These are phyloP conservation scores for Diacarnus erythraeanus DNA, from an alignment of 37 sponge, comb jelly and placozoan species.

Conservation along the genomic window DNA sequence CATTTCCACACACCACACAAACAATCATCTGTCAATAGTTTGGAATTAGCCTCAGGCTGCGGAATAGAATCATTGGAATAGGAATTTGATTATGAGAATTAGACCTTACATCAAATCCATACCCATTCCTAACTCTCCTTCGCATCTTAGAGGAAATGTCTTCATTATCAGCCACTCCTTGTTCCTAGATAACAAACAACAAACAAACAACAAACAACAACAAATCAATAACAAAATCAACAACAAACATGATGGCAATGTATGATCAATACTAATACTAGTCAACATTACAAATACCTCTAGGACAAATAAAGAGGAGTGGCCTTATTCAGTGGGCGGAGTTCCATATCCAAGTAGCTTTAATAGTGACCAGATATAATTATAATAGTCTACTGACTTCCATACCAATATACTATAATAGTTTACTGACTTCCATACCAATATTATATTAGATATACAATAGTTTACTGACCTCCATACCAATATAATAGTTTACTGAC, in stretches of 20 bases:
- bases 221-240: background rate
- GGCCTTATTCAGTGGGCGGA: no score
- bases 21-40: constrained; percentile 16
- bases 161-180: constrained; percentile 1
- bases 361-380: no score
- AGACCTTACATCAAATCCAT: constrained; percentile 73
- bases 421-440: no score
- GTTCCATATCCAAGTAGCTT: no score
- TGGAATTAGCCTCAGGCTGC: constrained; percentile 24
- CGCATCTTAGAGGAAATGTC: constrained; percentile 76
- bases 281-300: no score
- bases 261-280: no score
- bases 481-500: background rate
- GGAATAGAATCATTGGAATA: background rate
- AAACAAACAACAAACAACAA: background rate
- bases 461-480: background rate
- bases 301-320: no score
- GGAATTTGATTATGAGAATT: background rate
- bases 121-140: constrained; percentile 54
- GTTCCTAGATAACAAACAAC: background rate
- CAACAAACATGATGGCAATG: no score
- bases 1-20: constrained; percentile 35
- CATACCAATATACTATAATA: no score
- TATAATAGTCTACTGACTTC: background rate
- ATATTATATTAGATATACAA: no score